phyloP scores from a whole-genome alignment of 2,113 vertebrate genomes.

The Rhinopomastus cyanomelas region DNA sequence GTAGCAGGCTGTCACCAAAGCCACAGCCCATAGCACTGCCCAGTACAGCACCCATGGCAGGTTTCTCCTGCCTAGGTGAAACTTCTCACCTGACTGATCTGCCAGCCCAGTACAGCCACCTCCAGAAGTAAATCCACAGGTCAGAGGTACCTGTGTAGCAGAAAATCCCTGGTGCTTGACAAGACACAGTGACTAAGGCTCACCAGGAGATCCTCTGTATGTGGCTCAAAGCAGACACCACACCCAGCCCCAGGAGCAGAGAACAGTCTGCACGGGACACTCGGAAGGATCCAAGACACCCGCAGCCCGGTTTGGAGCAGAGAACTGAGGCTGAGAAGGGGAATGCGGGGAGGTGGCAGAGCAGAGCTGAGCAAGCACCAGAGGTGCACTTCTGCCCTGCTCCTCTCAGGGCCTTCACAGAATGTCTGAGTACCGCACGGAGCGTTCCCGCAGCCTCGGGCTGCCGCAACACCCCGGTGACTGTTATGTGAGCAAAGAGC shows the following conservation, averaged over 20 bases:
- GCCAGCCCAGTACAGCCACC: background rate
- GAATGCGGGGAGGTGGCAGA: no score
- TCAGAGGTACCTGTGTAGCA: background rate
- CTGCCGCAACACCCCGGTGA: background rate
- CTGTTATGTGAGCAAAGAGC: background rate
- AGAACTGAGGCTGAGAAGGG: background rate
- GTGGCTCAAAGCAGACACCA: background rate
- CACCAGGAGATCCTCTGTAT: background rate
- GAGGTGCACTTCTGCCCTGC: background rate
- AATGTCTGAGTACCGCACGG: rapidly evolving
- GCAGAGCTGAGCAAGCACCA: background rate
- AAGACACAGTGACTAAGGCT: background rate
- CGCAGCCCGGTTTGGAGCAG: background rate
- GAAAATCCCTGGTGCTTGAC: background rate
- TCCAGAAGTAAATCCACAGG: background rate
- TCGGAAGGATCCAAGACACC: background rate
- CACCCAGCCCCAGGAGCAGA: background rate
- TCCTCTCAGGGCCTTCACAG: background rate
- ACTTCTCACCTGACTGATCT: background rate
- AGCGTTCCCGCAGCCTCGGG: background rate
- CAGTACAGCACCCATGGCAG: background rate
- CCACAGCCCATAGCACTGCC: background rate
- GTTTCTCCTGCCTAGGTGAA: background rate
- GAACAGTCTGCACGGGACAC: background rate
- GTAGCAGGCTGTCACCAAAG: background rate